Evolutionary conservation across 1,140 invertebrate species (phyloP), one percentile per base, ranked within the genome.

Genomic region (Andrena cerasifolii): DNA sequence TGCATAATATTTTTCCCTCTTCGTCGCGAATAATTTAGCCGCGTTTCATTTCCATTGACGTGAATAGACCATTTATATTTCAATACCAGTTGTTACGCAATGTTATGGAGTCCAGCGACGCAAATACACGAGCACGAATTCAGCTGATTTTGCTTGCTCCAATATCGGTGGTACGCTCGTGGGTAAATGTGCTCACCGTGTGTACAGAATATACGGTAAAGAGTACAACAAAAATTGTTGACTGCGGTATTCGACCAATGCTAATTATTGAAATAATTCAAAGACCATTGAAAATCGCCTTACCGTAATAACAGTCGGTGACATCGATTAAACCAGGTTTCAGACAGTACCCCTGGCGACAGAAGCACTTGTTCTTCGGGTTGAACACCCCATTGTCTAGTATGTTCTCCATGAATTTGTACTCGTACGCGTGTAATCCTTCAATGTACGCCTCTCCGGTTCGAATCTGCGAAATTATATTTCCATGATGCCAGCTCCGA

Each of bases 291-390:
- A n/a, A n/a, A 40, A 26, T 61, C 31, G 12, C 66, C 81, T 88
- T 87, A 94, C 94, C 96, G 83, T 97, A 97, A 88, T 97, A 97
- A 83, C 96, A 97, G 75, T 96, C 95, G 0, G 95, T 95, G 14
- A 97, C 96, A 83, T 97, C 96, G 6, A 97, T 93, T 1, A 97
- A 85, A 3, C 96, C 96, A 31, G 93, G 87, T n/a, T 94, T 94
- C 24, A 96, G 91, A 87, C 96, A 97, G 65, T 93, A 91, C 61
- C 94, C 94, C 53, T 95, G 86, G 63, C 95, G 94, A 82, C 96
- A 97, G 88, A 96, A 97, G 84, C 96, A 97, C 84, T 96, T 96
- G 87, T 97, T 97, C 3, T 95, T 94, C n/a, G 94, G 87, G 78
- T 95, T 94, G 28, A 93, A 88, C 54, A 93, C 93, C 0, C 97